These are phyloP conservation scores for Beris morrisii DNA, from an alignment of 2,888 invertebrate genomes.

Conservation along the genomic window DNA sequence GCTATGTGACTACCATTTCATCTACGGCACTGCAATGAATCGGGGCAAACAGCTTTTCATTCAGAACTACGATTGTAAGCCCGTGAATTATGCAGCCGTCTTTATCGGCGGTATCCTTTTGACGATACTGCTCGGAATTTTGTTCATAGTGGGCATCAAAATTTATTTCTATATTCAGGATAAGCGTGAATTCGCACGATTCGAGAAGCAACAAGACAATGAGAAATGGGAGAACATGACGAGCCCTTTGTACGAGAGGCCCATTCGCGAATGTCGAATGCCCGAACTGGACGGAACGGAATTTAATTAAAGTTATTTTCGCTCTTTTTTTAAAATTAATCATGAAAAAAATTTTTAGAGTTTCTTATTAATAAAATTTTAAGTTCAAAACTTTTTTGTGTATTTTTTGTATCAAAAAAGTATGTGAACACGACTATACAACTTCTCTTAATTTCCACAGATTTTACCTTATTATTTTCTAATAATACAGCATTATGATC, in stretches of 20 bases:
- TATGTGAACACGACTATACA: no score
- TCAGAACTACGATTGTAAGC: slow-evolving; percentile 46
- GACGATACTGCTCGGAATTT: slow-evolving; percentile 58
- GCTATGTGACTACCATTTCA: slow-evolving; percentile 50
- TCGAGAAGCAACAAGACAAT: slow-evolving; percentile 54
- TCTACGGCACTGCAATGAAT: slow-evolving; percentile 45
- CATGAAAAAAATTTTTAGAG: not conserved
- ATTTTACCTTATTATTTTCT: no score
- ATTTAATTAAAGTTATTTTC: slow-evolving; percentile 10
- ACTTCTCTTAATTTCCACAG: no score
- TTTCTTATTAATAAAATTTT: not conserved
- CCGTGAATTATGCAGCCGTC: slow-evolving; percentile 43
- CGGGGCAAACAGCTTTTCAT: slow-evolving; percentile 45
- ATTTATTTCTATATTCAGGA: slow-evolving; percentile 58
- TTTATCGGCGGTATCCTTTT: slow-evolving; percentile 55
- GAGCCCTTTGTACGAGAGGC: slow-evolving; percentile 68
- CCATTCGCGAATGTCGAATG: slow-evolving; percentile 61
- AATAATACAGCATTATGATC: no score
- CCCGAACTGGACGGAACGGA: slow-evolving; percentile 52
- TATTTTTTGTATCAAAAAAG: not conserved
- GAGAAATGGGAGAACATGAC: slow-evolving; percentile 52
- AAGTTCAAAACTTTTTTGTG: not conserved
- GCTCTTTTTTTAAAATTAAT: not conserved
- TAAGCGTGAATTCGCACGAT: slow-evolving; percentile 60
- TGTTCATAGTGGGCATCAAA: slow-evolving; percentile 56